phyloP scores from a whole-genome alignment of 2,888 invertebrate genomes.

The Slavum lentiscoides region DNA sequence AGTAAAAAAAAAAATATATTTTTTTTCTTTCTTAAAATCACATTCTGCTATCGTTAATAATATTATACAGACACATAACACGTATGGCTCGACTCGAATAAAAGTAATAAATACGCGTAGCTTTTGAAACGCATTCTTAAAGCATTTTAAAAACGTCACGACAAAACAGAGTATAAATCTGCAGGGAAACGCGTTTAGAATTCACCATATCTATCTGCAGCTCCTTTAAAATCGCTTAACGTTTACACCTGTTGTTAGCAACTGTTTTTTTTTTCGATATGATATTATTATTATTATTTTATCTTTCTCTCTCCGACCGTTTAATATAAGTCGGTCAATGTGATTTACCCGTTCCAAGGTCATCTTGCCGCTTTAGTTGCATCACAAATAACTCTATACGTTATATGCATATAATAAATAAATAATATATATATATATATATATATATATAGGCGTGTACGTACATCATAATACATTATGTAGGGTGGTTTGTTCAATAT shows the following conservation, averaged over 20 bases:
- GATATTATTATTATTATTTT: conserved; percentile 8
- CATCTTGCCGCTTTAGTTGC: conserved; percentile 21
- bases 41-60: no score
- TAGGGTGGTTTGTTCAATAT: background rate
- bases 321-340: conserved; percentile 53
- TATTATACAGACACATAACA: no score
- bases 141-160: no score
- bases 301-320: conserved; percentile 33
- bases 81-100: no score
- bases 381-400: conserved; percentile 16
- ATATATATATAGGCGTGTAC: background rate
- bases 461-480: background rate
- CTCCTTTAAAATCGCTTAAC: background rate
- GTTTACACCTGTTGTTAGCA: conserved; percentile 5
- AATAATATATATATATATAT: background rate
- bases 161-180: no score
- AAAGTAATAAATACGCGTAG: no score
- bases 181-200: background rate
- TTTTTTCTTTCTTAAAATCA: no score
- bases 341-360: conserved; percentile 48
- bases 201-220: no score
- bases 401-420: background rate
- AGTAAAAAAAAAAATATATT: no score
- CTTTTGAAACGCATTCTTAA: no score
- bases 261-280: background rate